Evolutionary conservation across 2,113 vertebrate genomes (phyloP), one percentile per base, ranked within the genome.

Genomic region (Castor canadensis): DNA sequence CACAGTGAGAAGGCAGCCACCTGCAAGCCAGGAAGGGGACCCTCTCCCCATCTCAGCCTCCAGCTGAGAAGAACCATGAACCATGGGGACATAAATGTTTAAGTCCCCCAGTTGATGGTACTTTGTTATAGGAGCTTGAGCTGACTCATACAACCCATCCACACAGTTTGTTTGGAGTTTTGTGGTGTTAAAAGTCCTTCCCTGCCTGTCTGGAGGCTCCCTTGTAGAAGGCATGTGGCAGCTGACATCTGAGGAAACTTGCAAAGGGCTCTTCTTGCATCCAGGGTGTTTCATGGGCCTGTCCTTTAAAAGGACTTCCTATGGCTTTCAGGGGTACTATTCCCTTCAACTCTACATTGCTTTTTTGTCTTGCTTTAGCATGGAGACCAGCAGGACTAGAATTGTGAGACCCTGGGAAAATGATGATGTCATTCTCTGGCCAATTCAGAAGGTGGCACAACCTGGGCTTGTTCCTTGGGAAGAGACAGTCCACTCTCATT

Each of bases 201-300:
- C 20, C 56, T 87, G 49, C 7, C 1, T 38, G 58, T 62, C 82
- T 62, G 43, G 35, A 64, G 79, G 54, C 0, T 40, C 26, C 35
- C 19, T 28, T 45, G 6, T 28, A 26, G 5, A 0, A 0, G 6
- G 1, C 15, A 56, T 7, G 26, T 0, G 12, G 56, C n/a, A 12
- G 56, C 56, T 13, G 20, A 35, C 19, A n/a, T 52, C 67, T 43
- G 5, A 0, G 62, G 79, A 45, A 43, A 58, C 26, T 58, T 26
- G 17, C 83, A 45, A 83, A 43, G 9, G 38, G n/a, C 22, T 38
- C 38, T 58, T 8, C 28, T 26, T 60, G 58, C 58, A 26, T 60
- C 58, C 24, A 26, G 58, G 58, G 13, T 26, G 30, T 49, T 32
- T 35, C 45, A 32, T 30, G 13, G 19, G 73, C 45, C 49, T 35